Base-by-base conservation (phyloP, 2,797 vertebrate genomes). In the Danio albolineatus region DNA sequence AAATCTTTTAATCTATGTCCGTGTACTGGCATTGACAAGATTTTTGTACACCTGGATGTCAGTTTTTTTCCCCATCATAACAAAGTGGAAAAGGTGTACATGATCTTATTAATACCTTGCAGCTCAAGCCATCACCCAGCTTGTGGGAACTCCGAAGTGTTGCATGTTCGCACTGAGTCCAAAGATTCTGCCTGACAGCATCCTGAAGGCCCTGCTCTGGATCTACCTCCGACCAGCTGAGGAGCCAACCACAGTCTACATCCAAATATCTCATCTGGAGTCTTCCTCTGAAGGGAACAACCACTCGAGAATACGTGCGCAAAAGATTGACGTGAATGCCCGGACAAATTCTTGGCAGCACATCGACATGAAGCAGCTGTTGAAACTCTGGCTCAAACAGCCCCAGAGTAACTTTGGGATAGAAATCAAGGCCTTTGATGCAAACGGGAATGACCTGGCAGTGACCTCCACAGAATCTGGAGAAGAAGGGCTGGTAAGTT, bases 91-190 rank as follows among this genome's bases (percentile, higher is more conserved):
- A 57, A 6, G 1, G 4, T 53, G 5, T 43, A 2, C 38, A 43
- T 64, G 8, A 36, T 46, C 9, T 53, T 70, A 17, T 65, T 60
- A 17, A 41, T 57, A 49, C 4, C 7, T 82, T 85, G 54, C 73
- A 93, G 93, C 91, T 83, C 94, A 95, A 87, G 89, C 93, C 74
- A 90, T 90, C 81, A 84, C 88, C 81, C 94, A 94, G 88, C 86
- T 88, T 83, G 94, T 96, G 76, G 92, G 94, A 81, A 88, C 94
- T 87, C 95, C 94, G 76, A 96, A 95, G 86, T 98, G 96, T 87
- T 99, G 97, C 86, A 95, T 96, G 86, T 99, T 99, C 94, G 95
- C 95, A 81, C 95, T 99, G 92, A 98, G 95, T 79, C 95, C 96
- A 62, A 98, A 97, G 92, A 97, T 98, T 90, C 95, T 97, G 81